phyloP scores from a whole-genome alignment of 2,797 vertebrate genomes.

The Spinibarbus caldwelli region DNA sequence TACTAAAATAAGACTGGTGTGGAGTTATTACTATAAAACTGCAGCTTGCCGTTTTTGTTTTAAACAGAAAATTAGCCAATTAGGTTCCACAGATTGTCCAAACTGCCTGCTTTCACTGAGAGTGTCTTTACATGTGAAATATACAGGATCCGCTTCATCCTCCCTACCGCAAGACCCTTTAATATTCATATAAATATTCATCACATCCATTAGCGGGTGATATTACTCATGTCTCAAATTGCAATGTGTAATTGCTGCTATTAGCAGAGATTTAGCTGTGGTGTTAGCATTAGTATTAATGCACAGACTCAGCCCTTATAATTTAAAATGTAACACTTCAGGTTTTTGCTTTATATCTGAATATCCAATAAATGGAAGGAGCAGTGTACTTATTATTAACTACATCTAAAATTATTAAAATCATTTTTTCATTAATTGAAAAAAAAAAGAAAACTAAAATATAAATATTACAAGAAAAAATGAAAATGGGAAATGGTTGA shows the following conservation, averaged over 20 bases:
- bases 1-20: background rate
- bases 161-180: constrained; percentile 14
- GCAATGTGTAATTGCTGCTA: constrained; percentile 47
- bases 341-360: background rate
- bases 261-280: constrained; percentile 25
- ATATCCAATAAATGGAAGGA: background rate
- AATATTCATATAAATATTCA: constrained; percentile 50
- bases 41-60: background rate
- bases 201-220: constrained; percentile 38
- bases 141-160: constrained; percentile 25
- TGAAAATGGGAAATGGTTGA: background rate
- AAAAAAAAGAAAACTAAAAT: background rate
- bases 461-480: background rate
- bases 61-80: background rate
- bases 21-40: background rate
- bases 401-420: background rate
- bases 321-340: background rate
- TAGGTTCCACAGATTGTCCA: background rate
- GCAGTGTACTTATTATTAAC: background rate
- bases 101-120: constrained; percentile 1
- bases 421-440: background rate
- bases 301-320: background rate
- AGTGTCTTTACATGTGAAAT: constrained; percentile 30
- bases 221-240: constrained; percentile 48
- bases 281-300: constrained; percentile 41